These are phyloP conservation scores for Arctocebus calabarensis DNA, from an alignment of 2,797 vertebrate genomes.

Conservation along the genomic window DNA sequence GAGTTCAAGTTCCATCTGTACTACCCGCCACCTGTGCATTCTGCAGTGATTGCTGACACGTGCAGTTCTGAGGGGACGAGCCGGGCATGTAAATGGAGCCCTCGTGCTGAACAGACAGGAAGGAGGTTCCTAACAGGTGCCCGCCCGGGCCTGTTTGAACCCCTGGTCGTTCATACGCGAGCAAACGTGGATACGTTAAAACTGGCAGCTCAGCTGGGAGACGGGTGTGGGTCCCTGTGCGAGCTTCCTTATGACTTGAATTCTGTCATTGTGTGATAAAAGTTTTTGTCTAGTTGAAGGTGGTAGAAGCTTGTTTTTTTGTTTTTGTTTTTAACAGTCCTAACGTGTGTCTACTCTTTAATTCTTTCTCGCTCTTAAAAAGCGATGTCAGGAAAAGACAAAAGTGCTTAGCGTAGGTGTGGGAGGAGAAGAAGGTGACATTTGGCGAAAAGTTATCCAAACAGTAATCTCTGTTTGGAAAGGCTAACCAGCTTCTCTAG, in stretches of 20 bases:
- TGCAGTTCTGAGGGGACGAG: constrained; percentile 62
- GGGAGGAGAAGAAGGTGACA: background rate
- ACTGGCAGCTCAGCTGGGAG: constrained; percentile 54
- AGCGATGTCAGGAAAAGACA: background rate
- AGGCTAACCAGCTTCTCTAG: rapidly evolving
- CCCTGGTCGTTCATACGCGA: background rate
- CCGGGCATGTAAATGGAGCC: background rate
- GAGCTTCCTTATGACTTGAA: constrained; percentile 83
- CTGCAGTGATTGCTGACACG: constrained; percentile 67
- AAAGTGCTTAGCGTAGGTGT: background rate
- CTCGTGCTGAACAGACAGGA: background rate
- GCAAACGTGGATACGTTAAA: background rate
- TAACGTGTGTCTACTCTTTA: constrained; percentile 53
- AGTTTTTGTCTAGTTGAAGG: constrained; percentile 52
- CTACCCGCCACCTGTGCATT: constrained; percentile 29
- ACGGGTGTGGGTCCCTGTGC: constrained; percentile 57
- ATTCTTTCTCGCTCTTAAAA: constrained; percentile 42
- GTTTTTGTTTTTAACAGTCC: constrained; percentile 12
- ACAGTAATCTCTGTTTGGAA: rapidly evolving
- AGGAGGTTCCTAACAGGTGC: constrained; percentile 27
- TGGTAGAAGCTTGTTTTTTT: background rate
- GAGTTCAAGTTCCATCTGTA: constrained; percentile 62
- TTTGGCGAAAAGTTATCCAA: background rate
- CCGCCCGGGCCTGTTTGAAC: background rate
- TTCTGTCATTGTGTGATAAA: constrained; percentile 76